Percentiles rank a stretch among this genome's conserved stretches.
Conservation (phyloP, 2,888 invertebrate species). For the Atethmia centrago region DNA sequence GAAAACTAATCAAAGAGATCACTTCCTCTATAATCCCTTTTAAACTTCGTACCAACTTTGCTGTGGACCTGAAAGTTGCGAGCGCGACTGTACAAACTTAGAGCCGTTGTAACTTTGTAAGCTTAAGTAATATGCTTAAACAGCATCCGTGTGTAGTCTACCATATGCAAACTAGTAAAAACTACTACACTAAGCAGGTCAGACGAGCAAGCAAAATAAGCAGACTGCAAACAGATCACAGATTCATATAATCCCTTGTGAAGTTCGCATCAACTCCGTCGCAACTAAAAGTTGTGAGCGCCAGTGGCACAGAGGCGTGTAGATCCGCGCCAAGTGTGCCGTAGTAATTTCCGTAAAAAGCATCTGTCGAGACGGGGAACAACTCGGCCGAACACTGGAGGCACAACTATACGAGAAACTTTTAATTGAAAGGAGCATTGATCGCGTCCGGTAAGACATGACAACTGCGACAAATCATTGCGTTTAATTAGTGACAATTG, state of each 20-base stretch:
- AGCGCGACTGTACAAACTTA: slow-evolving; percentile 43
- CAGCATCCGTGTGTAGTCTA: slow-evolving; percentile 34
- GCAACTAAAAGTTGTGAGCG: slow-evolving; percentile 57
- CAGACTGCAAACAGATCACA: slow-evolving; percentile 38
- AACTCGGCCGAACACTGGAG: slow-evolving; percentile 72
- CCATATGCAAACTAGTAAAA: slow-evolving; percentile 48
- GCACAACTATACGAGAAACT: slow-evolving; percentile 76
- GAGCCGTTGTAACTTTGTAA: slow-evolving; percentile 41
- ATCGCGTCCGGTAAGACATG: slow-evolving; percentile 72
- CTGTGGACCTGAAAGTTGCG: slow-evolving; percentile 44
- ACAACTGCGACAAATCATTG: slow-evolving; percentile 28
- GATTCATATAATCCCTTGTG: slow-evolving; percentile 44
- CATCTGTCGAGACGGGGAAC: slow-evolving; percentile 60
- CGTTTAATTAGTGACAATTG: slow-evolving; percentile 18
- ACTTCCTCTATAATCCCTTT: slow-evolving; percentile 27
- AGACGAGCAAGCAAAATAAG: slow-evolving; percentile 25
- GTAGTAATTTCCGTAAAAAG: slow-evolving; percentile 73
- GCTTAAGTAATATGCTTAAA: slow-evolving; percentile 44
- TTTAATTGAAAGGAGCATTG: slow-evolving; percentile 86
- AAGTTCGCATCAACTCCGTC: slow-evolving; percentile 48
- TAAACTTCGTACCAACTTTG: slow-evolving; percentile 44
- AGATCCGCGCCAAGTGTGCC: slow-evolving; percentile 61
- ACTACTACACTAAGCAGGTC: slow-evolving; percentile 40
- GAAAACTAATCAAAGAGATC: slow-evolving; percentile 42
- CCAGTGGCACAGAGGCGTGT: slow-evolving; percentile 37